These are phyloP conservation scores for Furnarius figulus DNA, from an alignment of 2,113 vertebrate genomes.

Conservation along the genomic window DNA sequence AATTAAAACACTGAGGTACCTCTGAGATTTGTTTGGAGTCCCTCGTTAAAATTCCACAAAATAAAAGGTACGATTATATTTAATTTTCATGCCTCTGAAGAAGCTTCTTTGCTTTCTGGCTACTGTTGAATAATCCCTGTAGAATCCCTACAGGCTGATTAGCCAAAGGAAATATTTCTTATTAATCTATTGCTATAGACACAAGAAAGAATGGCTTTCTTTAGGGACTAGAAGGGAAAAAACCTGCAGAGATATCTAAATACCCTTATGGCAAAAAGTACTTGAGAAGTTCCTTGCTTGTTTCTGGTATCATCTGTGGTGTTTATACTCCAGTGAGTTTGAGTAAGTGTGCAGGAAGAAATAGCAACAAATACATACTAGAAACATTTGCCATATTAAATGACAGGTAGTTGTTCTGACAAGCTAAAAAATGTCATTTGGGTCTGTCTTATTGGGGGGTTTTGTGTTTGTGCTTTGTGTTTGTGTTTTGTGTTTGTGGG, in stretches of 20 bases:
- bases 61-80: background rate
- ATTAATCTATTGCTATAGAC: background rate
- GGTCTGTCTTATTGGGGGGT: background rate
- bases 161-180: background rate
- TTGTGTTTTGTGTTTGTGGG: background rate
- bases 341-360: background rate
- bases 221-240: background rate
- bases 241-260: background rate
- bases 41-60: background rate
- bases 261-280: background rate
- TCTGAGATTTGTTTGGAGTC: background rate
- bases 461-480: too few relatives aligned
- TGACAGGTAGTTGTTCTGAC: background rate
- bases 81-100: conserved; percentile 2
- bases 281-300: background rate
- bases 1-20: background rate
- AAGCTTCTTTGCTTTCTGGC: background rate
- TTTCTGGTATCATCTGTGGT: background rate
- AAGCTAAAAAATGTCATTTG: background rate
- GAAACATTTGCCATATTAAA: background rate
- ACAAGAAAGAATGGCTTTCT: background rate
- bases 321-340: background rate
- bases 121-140: background rate
- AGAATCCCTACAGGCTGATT: background rate
- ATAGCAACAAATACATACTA: background rate